These are phyloP conservation scores for Sclerodermus sp. DNA, from an alignment of 2,888 invertebrate species.

Conservation along the genomic window DNA sequence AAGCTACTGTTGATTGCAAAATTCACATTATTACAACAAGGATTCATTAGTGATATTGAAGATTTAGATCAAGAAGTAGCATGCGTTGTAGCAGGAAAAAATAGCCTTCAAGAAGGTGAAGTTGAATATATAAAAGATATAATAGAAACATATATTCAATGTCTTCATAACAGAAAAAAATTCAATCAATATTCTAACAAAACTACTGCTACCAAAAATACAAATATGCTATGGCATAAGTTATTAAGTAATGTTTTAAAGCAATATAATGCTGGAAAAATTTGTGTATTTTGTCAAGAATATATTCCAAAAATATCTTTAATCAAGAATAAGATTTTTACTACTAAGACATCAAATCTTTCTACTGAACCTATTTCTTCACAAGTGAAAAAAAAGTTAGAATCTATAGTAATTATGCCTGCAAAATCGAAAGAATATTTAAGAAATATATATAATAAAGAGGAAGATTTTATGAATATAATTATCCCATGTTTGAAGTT, in stretches of 20 bases:
- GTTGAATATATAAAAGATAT: slow-evolving; percentile 56
- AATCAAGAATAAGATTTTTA: slow-evolving; percentile 66
- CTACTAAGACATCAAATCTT: slow-evolving; percentile 25
- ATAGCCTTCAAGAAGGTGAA: slow-evolving; percentile 11
- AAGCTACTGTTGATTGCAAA: slow-evolving; percentile 69
- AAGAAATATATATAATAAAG: slow-evolving; percentile 71
- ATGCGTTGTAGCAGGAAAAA: slow-evolving; percentile 39
- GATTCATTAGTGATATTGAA: slow-evolving; percentile 73
- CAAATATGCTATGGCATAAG: slow-evolving; percentile 59
- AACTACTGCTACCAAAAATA: slow-evolving; percentile 50
- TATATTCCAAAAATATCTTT: slow-evolving; percentile 63
- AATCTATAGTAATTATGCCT: slow-evolving; percentile 62
- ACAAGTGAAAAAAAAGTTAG: slow-evolving; percentile 23
- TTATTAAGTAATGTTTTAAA: slow-evolving; percentile 60
- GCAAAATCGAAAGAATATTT: slow-evolving; percentile 70
- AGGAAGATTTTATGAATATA: slow-evolving; percentile 69
- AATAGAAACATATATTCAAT: slow-evolving; percentile 57
- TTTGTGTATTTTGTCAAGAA: slow-evolving; percentile 63
- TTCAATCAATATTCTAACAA: slow-evolving; percentile 50
- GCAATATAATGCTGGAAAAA: slow-evolving; percentile 57
- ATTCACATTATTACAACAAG: slow-evolving; percentile 71
- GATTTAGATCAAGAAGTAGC: slow-evolving; percentile 62
- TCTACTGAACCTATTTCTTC: background rate
- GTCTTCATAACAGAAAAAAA: slow-evolving; percentile 27
- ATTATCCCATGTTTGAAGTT: slow-evolving; percentile 71